phyloP scores from a whole-genome alignment of 2,888 invertebrate genomes.

The Hemicrepidius hirtus region DNA sequence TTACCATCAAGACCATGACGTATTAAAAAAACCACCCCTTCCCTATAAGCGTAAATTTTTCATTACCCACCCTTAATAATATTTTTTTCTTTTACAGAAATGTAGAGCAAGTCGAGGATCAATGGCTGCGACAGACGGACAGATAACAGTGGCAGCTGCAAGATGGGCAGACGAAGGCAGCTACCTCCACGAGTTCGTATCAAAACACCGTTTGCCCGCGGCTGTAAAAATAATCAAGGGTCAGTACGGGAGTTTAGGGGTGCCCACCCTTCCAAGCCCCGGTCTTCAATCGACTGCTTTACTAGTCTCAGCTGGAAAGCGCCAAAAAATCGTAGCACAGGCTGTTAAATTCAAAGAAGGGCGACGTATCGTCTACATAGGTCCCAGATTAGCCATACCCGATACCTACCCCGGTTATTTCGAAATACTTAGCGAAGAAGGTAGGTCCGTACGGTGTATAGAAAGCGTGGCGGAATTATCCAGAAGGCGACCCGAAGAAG shows the following conservation, averaged over 20 bases:
- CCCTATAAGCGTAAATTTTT: background rate
- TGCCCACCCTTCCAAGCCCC: slow-evolving; percentile 90
- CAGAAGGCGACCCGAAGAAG: slow-evolving; percentile 82
- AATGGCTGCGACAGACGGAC: slow-evolving; percentile 94
- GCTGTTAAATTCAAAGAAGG: slow-evolving; percentile 94
- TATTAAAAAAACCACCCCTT: too few species aligned
- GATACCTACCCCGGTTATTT: slow-evolving; percentile 94
- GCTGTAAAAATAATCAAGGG: slow-evolving; percentile 95
- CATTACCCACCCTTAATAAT: background rate
- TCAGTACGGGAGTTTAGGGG: slow-evolving; percentile 93
- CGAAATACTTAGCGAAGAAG: slow-evolving; percentile 95
- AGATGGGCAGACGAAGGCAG: slow-evolving; percentile 84
- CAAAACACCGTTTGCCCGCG: slow-evolving; percentile 84
- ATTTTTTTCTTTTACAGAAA: slow-evolving; percentile 73
- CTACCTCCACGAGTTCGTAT: slow-evolving; percentile 83
- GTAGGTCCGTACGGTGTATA: slow-evolving; percentile 91
- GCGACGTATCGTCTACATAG: slow-evolving; percentile 85
- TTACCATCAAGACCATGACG: background rate
- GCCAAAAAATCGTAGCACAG: slow-evolving; percentile 90
- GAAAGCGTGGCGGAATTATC: slow-evolving; percentile 91
- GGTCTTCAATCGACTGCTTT: slow-evolving; percentile 90
- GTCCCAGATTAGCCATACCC: slow-evolving; percentile 91
- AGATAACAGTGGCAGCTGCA: slow-evolving; percentile 90
- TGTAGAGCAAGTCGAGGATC: slow-evolving; percentile 68
- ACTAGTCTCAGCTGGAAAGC: slow-evolving; percentile 88